Evolutionary conservation across 2,797 vertebrate species (phyloP).

Genomic region (Betta splendens): DNA sequence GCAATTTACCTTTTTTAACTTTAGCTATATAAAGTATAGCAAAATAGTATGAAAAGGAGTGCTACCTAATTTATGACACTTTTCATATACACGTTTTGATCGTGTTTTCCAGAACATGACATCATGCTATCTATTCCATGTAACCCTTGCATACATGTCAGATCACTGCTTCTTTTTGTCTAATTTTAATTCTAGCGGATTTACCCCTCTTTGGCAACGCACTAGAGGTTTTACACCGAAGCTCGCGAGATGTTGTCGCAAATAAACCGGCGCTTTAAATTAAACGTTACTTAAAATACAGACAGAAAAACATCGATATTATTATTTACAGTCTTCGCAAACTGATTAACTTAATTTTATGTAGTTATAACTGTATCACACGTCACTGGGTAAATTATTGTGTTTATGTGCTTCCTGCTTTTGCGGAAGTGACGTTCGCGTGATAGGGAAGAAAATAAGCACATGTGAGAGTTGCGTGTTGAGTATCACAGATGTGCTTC

Average conservation of each 20-base stretch:
- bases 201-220: conserved; percentile 49
- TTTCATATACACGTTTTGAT: not conserved
- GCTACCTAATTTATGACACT: rapidly evolving
- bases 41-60: not conserved
- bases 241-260: conserved; percentile 30
- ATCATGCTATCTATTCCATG: too few species aligned
- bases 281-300: not conserved
- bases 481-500: rapidly evolving
- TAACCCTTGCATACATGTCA: not conserved
- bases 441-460: conserved; percentile 42
- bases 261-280: not conserved
- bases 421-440: conserved; percentile 63
- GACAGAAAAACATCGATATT: rapidly evolving
- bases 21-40: not conserved
- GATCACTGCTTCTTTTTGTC: too few species aligned
- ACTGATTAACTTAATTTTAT: rapidly evolving
- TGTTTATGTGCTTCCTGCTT: conserved; percentile 21
- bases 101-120: rapidly evolving
- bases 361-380: not conserved
- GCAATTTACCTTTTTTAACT: not conserved
- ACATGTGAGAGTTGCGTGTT: conserved; percentile 34
- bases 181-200: rapidly evolving
- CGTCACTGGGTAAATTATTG: not conserved
- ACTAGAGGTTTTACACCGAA: not conserved
- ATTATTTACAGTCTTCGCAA: rapidly evolving